phyloP scores from a whole-genome alignment of 2,113 vertebrate genomes.

The Symphodus melops region DNA sequence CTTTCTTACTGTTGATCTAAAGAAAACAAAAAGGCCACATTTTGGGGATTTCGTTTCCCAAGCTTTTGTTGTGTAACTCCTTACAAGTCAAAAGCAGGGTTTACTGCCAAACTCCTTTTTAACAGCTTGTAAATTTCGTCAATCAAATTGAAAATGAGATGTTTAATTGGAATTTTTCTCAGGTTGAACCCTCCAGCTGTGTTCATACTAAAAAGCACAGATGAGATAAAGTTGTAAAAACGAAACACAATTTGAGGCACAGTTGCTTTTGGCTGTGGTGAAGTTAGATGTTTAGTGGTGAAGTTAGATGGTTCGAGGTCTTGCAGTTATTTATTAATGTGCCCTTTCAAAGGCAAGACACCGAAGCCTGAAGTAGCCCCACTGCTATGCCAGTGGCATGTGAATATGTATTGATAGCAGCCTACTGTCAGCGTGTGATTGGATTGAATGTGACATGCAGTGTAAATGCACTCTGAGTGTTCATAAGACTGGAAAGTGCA shows the following conservation, averaged over 20 bases:
- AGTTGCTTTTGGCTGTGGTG: background rate
- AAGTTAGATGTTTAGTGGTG: no score
- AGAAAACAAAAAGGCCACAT: background rate
- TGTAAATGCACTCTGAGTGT: no score
- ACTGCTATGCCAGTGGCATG: no score
- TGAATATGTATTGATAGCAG: no score
- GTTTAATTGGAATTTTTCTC: background rate
- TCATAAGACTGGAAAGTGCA: no score
- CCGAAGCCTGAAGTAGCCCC: no score
- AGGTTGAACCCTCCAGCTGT: background rate
- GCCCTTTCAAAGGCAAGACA: no score
- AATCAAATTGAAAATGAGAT: background rate
- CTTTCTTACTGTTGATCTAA: background rate
- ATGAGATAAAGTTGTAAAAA: background rate
- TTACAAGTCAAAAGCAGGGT: background rate
- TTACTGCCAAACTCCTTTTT: background rate
- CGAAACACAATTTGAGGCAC: no score
- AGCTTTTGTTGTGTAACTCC: background rate
- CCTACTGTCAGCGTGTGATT: no score
- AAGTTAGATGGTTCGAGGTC: no score
- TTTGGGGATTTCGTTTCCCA: background rate
- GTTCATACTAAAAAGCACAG: background rate
- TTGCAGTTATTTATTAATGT: no score
- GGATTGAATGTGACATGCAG: no score
- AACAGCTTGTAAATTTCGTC: background rate